Base-by-base conservation (phyloP, 2,888 invertebrate species). In the Drosophila monieri region DNA sequence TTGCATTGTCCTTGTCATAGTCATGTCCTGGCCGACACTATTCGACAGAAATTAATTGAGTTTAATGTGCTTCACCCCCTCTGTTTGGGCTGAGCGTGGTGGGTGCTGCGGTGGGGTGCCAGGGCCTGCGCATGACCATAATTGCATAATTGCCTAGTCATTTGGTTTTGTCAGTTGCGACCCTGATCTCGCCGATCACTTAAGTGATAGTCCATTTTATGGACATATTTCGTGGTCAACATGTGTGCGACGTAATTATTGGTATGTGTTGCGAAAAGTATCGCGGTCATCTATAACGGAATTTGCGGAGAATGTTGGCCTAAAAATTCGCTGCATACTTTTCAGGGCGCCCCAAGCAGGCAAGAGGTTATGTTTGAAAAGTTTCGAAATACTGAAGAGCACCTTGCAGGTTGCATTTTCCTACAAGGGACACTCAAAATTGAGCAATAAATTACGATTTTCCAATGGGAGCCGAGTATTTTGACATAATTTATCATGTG, bases 111-210 rank as follows among this genome's bases (percentile, higher is more conserved):
- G 21, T 23, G 8, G 27, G 27, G 27, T 27, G 27, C 8, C n/a
- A 39, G 23, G 35, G 77, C 73, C 66, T 64, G 80, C 75, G 78
- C 77, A 71, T 83, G 69, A 72, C 59, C 58, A 73, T 88, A 85
- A 88, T 88, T 88, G 86, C 86, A 86, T 88, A 85, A 85, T 88
- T 85, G 80, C 85, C 74, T 58, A 74, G 85, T 80, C 86, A 88
- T 88, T 84, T 83, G 80, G 76, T 27, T 47, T 39, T 67, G 88
- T 73, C 84, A 85, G 78, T 77, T 83, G 77, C 81, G 76, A 57
- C 86, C 30, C 46, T 12, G 64, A 64, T 67, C 57, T 32, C 15
- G 10, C 12, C 59, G 81, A 84, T 78, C 85, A 78, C 72, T 87
- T 76, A 83, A 85, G 85, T 81, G 85, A 87, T 80, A 80, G 81